Evolutionary conservation across 2,797 vertebrate genomes (phyloP), one percentile per base, ranked within the genome.

Genomic region (Gadopsis bispinosus): DNA sequence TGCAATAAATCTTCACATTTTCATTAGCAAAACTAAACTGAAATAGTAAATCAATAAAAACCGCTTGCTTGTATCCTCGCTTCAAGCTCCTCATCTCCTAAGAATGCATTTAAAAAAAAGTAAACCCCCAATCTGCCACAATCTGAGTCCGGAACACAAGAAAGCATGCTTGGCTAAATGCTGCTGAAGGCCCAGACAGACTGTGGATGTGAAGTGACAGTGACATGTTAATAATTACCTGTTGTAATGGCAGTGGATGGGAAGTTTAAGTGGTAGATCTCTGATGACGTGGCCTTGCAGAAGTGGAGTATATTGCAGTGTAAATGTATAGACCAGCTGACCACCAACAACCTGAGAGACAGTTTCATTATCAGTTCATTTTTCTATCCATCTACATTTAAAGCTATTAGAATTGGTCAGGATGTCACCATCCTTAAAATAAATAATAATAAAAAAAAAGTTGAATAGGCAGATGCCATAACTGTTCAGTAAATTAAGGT

Each of bases 161-260:
- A 8, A 19, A 51, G 1, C 11, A 19, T 11, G 41, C 26, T 29
- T 7, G 14, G 6, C 2, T 45, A 26, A 26, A 26, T 19, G 16
- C 11, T 62, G 7, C 22, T 39, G 10, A 68, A 62, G 20, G 9
- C 1, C 20, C 43, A 17, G 12, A 51, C 7, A 16, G 14, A 16
- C 19, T 26, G 4, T 33, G 11, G 16, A 35, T 35, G 0, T 1
- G 9, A 65, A 19, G 12, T 12, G 26, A 26, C 26, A 26, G 26
- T 26, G 26, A 26, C 26, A 26, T 26, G 16, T 20, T 31, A 16
- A 13, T 74, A 9, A 14, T 74, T 81, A 94, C 94, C 93, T 90
- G 86, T 95, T 88, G 74, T 94, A 94, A 16, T 72, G 33, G 60
- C 95, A 95, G 50, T 90, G 77, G 63, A 95, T 83, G 33, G 86